phyloP scores from a whole-genome alignment of 2,113 vertebrate species.

The Xiphophorus hellerii region DNA sequence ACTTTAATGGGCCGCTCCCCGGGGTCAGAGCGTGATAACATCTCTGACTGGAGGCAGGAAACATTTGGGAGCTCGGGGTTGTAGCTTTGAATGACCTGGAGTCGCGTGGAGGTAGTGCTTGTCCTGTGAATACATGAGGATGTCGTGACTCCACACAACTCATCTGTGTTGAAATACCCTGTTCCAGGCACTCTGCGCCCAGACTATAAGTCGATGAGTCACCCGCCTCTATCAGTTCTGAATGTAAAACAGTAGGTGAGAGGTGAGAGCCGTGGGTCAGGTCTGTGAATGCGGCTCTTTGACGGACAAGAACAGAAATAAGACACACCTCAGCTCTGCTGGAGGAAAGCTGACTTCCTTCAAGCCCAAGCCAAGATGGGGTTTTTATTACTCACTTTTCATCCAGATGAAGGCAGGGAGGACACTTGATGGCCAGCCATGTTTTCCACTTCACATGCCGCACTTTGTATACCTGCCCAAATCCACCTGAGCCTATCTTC shows the following conservation, averaged over 20 bases:
- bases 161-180: no score
- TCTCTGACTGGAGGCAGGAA: neutral
- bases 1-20: neutral
- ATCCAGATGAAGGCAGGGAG: slow-evolving; percentile 93
- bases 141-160: no score
- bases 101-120: neutral
- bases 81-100: slow-evolving; percentile 2
- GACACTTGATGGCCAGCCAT: slow-evolving; percentile 96
- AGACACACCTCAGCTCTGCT: no score
- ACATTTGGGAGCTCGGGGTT: slow-evolving; percentile 7
- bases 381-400: slow-evolving; percentile 87
- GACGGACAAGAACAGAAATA: no score
- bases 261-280: neutral
- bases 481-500: slow-evolving; percentile 95
- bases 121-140: no score
- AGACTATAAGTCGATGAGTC: no score
- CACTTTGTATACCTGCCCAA: slow-evolving; percentile 97
- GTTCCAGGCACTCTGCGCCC: no score
- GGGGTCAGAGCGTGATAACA: neutral
- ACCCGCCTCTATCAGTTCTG: neutral
- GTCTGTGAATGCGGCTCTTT: neutral
- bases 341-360: neutral
- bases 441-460: slow-evolving; percentile 97
- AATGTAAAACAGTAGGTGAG: neutral
- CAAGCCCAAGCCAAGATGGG: neutral